Evolutionary conservation across 2,888 invertebrate species (phyloP).

Genomic region (Itoplectis maculator): DNA sequence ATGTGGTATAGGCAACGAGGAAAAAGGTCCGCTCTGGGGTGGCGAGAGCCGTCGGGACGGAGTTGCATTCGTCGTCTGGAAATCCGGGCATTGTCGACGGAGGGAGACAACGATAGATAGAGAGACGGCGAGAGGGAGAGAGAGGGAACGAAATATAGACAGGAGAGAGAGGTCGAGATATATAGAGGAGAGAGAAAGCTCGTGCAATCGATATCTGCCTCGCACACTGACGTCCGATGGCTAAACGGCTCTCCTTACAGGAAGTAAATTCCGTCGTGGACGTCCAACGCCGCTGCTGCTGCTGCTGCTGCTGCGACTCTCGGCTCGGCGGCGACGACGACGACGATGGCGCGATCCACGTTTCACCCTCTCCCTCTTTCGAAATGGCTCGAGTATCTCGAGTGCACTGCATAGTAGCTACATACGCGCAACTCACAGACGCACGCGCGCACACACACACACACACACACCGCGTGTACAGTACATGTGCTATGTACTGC

Average conservation of each 20-base stretch:
- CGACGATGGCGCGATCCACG: constrained; percentile 20
- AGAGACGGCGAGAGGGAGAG: constrained; percentile 51
- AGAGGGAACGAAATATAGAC: no score
- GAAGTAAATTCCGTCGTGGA: constrained; percentile 63
- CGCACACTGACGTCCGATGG: constrained; percentile 51
- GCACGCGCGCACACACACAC: no score
- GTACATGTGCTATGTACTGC: no score
- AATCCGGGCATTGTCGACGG: constrained; percentile 64
- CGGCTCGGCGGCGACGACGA: background rate
- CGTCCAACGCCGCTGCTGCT: constrained; percentile 37
- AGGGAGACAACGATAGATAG: constrained; percentile 62
- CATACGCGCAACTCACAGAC: background rate
- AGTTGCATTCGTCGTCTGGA: constrained; percentile 63
- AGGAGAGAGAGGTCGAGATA: constrained; percentile 53
- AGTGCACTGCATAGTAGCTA: constrained; percentile 27
- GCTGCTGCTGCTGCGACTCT: no score
- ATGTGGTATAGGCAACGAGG: background rate
- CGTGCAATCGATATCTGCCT: constrained; percentile 66
- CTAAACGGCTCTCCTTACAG: constrained; percentile 59
- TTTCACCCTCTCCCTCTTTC: constrained; percentile 43
- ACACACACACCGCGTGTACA: no score
- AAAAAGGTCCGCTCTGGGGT: constrained; percentile 15
- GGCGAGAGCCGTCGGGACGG: constrained; percentile 20
- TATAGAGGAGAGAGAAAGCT: constrained; percentile 69
- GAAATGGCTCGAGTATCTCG: constrained; percentile 39